Conservation (phyloP, 2,888 invertebrate genomes). For the Pyrrhia umbra region DNA sequence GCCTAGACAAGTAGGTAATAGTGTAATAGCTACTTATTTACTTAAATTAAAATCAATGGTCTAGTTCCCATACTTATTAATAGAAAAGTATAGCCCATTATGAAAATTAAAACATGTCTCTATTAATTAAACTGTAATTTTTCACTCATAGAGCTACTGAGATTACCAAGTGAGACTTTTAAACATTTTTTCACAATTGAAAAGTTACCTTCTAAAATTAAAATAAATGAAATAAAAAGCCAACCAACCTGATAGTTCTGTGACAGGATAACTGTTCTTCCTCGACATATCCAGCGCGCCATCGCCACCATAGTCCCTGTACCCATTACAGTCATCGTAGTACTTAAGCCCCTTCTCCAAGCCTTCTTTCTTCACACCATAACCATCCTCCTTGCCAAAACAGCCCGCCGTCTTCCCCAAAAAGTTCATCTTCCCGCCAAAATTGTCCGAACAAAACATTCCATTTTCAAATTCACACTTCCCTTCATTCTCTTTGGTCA, state of each 20-base stretch:
- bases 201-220: not conserved
- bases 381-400: slow-evolving; percentile 74
- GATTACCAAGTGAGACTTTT: no score
- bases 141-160: no score
- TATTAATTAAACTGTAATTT: no score
- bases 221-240: not conserved
- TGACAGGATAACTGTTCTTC: slow-evolving; percentile 85
- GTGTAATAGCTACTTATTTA: no score
- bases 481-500: slow-evolving; percentile 90
- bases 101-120: no score
- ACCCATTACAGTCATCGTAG: slow-evolving; percentile 82
- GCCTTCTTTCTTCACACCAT: slow-evolving; percentile 79
- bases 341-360: slow-evolving; percentile 82
- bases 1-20: no score
- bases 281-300: slow-evolving; percentile 88
- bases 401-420: slow-evolving; percentile 73
- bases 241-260: slow-evolving; percentile 83
- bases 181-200: no score
- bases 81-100: no score
- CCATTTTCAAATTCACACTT: slow-evolving; percentile 85
- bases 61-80: no score
- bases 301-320: slow-evolving; percentile 82
- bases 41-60: no score
- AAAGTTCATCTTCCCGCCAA: slow-evolving; percentile 83
- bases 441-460: slow-evolving; percentile 79